Evolutionary conservation across 2,113 vertebrate species (phyloP).

Genomic region (Rallus limicola): DNA sequence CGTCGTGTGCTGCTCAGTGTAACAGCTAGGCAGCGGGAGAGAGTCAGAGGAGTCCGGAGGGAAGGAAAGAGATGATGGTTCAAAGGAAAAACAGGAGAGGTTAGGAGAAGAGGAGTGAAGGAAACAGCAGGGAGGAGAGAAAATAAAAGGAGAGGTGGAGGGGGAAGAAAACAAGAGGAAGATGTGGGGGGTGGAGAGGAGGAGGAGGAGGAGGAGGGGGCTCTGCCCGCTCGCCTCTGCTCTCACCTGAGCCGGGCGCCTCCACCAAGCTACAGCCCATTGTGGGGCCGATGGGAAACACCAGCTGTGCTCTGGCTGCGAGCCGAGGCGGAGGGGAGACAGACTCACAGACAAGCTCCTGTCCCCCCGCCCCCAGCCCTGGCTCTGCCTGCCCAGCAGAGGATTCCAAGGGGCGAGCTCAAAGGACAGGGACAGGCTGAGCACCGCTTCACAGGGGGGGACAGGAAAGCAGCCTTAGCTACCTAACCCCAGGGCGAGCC

Average conservation of each 20-base stretch:
- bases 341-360: background rate
- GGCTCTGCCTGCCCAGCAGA: background rate
- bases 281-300: background rate
- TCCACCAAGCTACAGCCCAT: fast-evolving
- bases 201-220: background rate
- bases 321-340: background rate
- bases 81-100: conserved; percentile 70
- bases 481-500: too few relatives aligned
- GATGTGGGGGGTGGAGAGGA: background rate
- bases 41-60: conserved; percentile 64
- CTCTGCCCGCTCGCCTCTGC: background rate
- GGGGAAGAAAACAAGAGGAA: background rate
- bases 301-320: fast-evolving
- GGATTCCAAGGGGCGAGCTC: background rate
- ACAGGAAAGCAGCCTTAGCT: too few relatives aligned
- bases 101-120: conserved; percentile 51
- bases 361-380: background rate
- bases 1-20: conserved; percentile 78
- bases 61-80: conserved; percentile 64
- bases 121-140: conserved; percentile 18
- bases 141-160: background rate
- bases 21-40: conserved; percentile 76
- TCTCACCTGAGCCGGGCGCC: background rate
- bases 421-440: background rate
- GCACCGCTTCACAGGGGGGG: background rate